Percentiles rank a stretch among this genome's conserved stretches.
phyloP scores from a whole-genome alignment of 2,888 invertebrate genomes.

The Alloplasta piceator region DNA sequence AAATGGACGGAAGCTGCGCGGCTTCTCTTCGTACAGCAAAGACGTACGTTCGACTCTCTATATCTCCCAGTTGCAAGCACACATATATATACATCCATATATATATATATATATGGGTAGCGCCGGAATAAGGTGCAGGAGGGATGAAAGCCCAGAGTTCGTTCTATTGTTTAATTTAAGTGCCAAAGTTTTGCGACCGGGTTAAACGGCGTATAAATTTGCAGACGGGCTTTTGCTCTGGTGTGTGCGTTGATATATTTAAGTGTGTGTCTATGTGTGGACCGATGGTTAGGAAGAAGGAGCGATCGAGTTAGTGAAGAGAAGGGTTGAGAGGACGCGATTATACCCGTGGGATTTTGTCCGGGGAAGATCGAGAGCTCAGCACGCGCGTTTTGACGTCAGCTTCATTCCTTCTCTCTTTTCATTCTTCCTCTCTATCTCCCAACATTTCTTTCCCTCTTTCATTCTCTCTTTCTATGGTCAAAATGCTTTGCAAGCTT shows the following conservation, averaged over 20 bases:
- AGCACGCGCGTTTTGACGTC: conserved; percentile 19
- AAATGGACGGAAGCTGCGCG: conserved; percentile 56
- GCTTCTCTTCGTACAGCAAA: conserved; percentile 60
- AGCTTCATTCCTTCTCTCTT: conserved; percentile 11
- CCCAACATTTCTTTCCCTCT: neutral
- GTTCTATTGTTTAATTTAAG: conserved; percentile 82
- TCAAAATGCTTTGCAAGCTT: conserved; percentile 59
- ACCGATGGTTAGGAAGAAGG: conserved; percentile 26
- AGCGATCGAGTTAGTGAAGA: conserved; percentile 29
- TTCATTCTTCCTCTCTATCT: neutral
- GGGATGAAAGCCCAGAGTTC: conserved; percentile 68
- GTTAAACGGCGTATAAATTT: conserved; percentile 81
- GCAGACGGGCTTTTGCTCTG: conserved; percentile 37
- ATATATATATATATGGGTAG: no score
- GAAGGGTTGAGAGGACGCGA: conserved; percentile 13
- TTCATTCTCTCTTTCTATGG: conserved; percentile 10
- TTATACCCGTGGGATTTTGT: conserved; percentile 24
- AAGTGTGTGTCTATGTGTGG: conserved; percentile 6
- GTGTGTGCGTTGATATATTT: neutral
- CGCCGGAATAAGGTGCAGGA: conserved; percentile 33
- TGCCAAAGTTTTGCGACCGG: conserved; percentile 80
- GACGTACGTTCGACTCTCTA: conserved; percentile 76
- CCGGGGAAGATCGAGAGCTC: conserved; percentile 23
- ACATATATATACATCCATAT: no score
- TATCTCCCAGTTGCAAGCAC: neutral